Base-by-base conservation (phyloP, 53 echinoderm and acorn worm genomes). In the Antedon mediterranea region DNA sequence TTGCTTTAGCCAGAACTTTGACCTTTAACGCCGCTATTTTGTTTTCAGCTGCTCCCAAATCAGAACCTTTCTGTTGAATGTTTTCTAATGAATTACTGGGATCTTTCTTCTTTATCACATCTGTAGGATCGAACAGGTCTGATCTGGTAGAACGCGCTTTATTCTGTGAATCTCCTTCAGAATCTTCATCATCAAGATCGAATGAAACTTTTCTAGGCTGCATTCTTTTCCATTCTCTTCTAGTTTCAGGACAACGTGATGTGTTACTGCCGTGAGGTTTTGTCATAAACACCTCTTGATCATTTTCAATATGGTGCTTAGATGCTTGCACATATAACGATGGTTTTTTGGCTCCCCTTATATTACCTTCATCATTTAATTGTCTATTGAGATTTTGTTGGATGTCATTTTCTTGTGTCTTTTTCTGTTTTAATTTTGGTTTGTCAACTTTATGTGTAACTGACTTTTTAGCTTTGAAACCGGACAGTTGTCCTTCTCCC, bases 1-100 rank as follows among this genome's bases (percentile, higher is more conserved):
- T 81, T 42, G 88, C 88, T 28, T 88, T 88, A 34, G 81, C 81
- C 0, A 88, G 80, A 30, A 88, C 88, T 31, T 83, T 84, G 32
- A 77, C 88, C 72, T 88, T 88, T 72, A 88, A 75, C 23, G 72
- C 33, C 18, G 84, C 77, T 1, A 88, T 88, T 42, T 81, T 71
- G 13, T 88, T 78, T 0, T 57, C 57, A 23, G 57, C 23, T 6
- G 57, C 23, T 26, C 23, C 57, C 14, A 15, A 26, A 57, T 23
- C 26, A 18, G 57, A 23, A 18, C 57, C 57, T 57, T 26, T 11
- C 23, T 26, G 57, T 13, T n/a, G n/a, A 5, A 41, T 13, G 41
- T 41, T 41, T 41, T 5, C 41, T 7, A 13, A 41, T 7, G 5
- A 5, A 13, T 41, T 13, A 41, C 41, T 13, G 13, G 41, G 13